These are phyloP conservation scores for Tetrapedia diversipes DNA, from an alignment of 2,888 invertebrate genomes.

Conservation along the genomic window DNA sequence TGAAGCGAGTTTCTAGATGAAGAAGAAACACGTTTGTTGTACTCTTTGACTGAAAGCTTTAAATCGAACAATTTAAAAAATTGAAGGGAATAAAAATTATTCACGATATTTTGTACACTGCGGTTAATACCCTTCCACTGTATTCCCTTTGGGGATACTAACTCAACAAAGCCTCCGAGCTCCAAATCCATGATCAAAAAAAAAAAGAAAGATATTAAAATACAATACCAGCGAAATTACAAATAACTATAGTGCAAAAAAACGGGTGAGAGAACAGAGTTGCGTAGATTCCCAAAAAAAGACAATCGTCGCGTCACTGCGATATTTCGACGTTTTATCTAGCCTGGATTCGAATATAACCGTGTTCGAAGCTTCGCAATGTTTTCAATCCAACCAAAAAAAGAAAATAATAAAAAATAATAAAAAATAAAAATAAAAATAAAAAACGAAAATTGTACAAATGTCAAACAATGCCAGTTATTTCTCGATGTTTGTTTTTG, in stretches of 20 bases:
- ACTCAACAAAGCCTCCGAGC: too few relatives aligned
- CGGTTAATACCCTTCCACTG: too few relatives aligned
- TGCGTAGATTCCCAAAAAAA: neutral
- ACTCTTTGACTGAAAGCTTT: too few relatives aligned
- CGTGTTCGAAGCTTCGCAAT: neutral
- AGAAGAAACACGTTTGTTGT: too few relatives aligned
- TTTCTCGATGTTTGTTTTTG: too few relatives aligned
- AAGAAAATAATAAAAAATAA: neutral
- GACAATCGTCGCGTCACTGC: neutral
- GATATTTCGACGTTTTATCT: too few relatives aligned
- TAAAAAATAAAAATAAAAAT: neutral
- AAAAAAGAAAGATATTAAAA: neutral
- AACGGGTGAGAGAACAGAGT: neutral
- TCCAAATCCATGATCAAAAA: neutral
- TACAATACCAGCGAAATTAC: neutral
- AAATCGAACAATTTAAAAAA: too few relatives aligned
- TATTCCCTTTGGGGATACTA: too few relatives aligned
- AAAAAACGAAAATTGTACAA: neutral
- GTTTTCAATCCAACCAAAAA: neutral
- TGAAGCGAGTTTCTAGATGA: too few relatives aligned
- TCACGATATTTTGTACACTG: too few relatives aligned
- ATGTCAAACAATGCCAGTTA: too few relatives aligned
- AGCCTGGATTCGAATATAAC: neutral
- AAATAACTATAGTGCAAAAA: neutral
- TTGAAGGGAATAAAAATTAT: too few relatives aligned